Evolutionary conservation across 1,140 invertebrate species (phyloP).

Genomic region (Bacillus rossius): DNA sequence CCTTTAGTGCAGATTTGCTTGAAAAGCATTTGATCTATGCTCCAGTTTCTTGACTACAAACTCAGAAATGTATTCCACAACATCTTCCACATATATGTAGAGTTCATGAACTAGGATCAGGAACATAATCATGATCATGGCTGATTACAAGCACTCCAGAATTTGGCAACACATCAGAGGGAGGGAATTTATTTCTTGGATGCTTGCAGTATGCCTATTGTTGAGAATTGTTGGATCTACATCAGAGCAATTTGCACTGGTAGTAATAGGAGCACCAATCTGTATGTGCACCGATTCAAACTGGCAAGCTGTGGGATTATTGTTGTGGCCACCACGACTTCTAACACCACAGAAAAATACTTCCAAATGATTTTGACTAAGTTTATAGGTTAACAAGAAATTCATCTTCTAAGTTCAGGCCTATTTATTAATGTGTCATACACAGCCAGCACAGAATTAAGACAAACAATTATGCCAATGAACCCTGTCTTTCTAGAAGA

Average conservation of each 20-base stretch:
- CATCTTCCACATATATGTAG: neutral
- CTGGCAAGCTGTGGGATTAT: slow-evolving; percentile 34
- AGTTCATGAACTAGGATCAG: neutral
- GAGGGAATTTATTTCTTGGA: no score
- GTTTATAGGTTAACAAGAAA: slow-evolving; percentile 29
- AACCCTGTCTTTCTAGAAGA: slow-evolving; percentile 2
- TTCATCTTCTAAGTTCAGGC: slow-evolving; percentile 1
- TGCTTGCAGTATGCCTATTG: neutral
- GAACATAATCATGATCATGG: neutral
- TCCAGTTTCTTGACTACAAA: neutral
- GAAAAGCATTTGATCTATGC: neutral
- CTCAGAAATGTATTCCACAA: slow-evolving; percentile 7
- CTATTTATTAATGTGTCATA: neutral
- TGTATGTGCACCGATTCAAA: slow-evolving; percentile 21
- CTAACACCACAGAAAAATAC: slow-evolving; percentile 35
- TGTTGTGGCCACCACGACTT: slow-evolving; percentile 34
- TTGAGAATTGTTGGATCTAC: neutral
- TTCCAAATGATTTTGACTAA: slow-evolving; percentile 38
- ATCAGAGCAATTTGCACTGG: neutral
- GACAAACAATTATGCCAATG: neutral
- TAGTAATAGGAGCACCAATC: neutral
- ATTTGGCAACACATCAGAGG: neutral
- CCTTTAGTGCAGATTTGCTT: neutral
- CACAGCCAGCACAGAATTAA: neutral
- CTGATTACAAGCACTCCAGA: neutral